Evolutionary conservation across 2,113 vertebrate genomes (phyloP), one percentile per base, ranked within the genome.

Genomic region (Clupea harengus): DNA sequence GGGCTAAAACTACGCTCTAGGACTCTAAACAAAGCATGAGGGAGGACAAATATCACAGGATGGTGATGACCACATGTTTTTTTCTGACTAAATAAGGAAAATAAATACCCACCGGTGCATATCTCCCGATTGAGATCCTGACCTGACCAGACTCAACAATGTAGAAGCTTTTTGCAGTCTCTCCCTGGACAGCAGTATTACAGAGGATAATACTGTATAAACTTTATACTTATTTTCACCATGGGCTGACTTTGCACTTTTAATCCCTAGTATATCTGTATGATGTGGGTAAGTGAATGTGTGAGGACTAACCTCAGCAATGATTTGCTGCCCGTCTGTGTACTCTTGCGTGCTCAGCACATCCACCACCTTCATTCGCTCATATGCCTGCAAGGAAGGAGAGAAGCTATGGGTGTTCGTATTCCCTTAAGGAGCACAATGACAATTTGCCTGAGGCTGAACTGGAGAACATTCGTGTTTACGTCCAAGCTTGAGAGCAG

Each of bases 141-240:
- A 97, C 96, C 93, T 96, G 95, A 91, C 96, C 96, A 85, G 95
- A 96, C 92, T 97, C 95, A 84, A 97, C 95, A 91, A 97, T 96
- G 91, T 96, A 97, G 91, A 97, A 96, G 89, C 95, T 96, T 91
- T 97, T 95, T 54, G 96, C 96, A 89, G 87, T 92, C 81, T 97
- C 96, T 90, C 96, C 96, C 96, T 97, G 86, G 81, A 39, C 39
- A 39, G 39, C 39, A 39, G 39, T 72, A 17, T 50, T 47, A 82
- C 67, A 85, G 25, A 75, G 15, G 82, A 45, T 28, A 3, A 45
- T 10, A 6, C 6, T 44, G 28, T 0, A 45, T 4, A 45, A 25
- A 78, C 20, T 20, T 22, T 13, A 39, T 32, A 39, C 44, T 39
- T 15, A 72, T 72, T 28, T 28, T 28, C 25, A 72, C 10, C 11